These are phyloP conservation scores for Gallinago paraguaiae DNA, from an alignment of 2,113 vertebrate species.

Conservation along the genomic window DNA sequence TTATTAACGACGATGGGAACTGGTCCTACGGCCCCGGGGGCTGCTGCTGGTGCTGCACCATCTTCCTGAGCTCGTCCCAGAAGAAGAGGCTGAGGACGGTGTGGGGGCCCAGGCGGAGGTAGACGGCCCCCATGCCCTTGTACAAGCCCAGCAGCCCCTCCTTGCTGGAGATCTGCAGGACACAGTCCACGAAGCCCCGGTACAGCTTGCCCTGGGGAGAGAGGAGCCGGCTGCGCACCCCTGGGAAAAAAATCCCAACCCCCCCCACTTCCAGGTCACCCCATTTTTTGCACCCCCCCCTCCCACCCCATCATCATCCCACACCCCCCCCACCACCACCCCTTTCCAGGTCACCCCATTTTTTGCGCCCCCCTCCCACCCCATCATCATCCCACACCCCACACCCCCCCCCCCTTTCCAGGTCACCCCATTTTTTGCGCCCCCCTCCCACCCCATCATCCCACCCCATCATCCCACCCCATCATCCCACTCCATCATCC, in stretches of 20 bases:
- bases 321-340: too few relatives aligned
- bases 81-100: conserved; percentile 94
- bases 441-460: too few relatives aligned
- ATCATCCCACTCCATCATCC: too few relatives aligned
- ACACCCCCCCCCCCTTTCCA: too few relatives aligned
- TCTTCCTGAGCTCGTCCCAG: conserved; percentile 90
- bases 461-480: too few relatives aligned
- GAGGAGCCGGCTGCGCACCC: neutral
- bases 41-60: conserved; percentile 46
- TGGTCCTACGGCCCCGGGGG: neutral
- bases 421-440: too few relatives aligned
- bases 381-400: too few relatives aligned
- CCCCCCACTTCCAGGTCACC: neutral
- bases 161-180: conserved; percentile 82
- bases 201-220: conserved; percentile 85
- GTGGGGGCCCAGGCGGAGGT: conserved; percentile 91
- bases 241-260: accelerated
- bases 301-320: too few relatives aligned
- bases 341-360: too few relatives aligned
- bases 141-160: conserved; percentile 88
- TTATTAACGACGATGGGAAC: neutral
- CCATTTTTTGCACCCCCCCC: accelerated
- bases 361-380: too few relatives aligned
- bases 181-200: conserved; percentile 84
- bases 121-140: conserved; percentile 91